Conservation (phyloP, 2,113 vertebrate genomes). For the Chaetodon trifascialis region DNA sequence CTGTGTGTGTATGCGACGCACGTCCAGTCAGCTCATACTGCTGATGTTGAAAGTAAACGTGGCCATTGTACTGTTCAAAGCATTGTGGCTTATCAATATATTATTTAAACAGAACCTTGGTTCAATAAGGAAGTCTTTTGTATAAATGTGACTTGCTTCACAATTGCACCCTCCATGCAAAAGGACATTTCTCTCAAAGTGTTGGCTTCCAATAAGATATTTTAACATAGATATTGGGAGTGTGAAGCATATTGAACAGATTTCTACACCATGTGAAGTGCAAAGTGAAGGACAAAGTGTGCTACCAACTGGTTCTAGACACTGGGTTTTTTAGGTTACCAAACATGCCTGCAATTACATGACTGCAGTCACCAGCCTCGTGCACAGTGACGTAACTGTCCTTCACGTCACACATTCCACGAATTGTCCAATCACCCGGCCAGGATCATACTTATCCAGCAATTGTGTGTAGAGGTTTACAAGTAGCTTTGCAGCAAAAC, state of each 20-base stretch:
- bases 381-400: slow-evolving; percentile 30
- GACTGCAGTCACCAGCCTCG: background rate
- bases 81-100: background rate
- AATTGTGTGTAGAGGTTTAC: slow-evolving; percentile 2
- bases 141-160: background rate
- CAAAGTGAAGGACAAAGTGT: background rate
- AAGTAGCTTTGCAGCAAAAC: slow-evolving; percentile 21
- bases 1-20: background rate
- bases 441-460: slow-evolving; percentile 15
- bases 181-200: background rate
- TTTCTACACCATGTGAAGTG: background rate
- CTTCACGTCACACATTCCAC: slow-evolving; percentile 48
- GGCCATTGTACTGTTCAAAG: background rate
- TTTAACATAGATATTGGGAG: background rate
- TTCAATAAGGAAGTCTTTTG: background rate
- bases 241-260: background rate
- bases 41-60: background rate
- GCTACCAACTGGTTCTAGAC: background rate
- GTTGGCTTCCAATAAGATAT: background rate
- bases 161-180: background rate
- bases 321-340: slow-evolving; percentile 3
- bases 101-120: background rate
- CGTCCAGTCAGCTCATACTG: background rate
- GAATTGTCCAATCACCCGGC: background rate
- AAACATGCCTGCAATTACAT: slow-evolving; percentile 12